phyloP scores from a whole-genome alignment of 2,113 vertebrate genomes.

The Centropus unirufus region DNA sequence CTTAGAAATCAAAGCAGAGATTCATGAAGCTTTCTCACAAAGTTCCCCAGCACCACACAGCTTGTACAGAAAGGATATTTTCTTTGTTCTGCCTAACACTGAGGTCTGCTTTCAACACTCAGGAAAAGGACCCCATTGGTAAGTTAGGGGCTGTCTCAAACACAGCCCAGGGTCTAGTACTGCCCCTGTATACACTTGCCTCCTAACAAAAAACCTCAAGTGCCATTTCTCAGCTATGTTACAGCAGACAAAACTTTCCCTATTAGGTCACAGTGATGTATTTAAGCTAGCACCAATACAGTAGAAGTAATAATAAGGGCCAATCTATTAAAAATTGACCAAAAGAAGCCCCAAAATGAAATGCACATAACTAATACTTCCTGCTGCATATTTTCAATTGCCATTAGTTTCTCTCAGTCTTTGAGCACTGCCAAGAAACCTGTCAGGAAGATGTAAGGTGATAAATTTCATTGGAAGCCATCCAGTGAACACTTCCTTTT shows the following conservation, averaged over 20 bases:
- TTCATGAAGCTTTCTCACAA: neutral
- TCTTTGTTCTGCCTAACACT: neutral
- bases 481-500: neutral
- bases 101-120: neutral
- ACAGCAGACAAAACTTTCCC: neutral
- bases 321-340: neutral
- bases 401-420: neutral
- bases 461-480: neutral
- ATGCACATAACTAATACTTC: neutral
- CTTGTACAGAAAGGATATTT: neutral
- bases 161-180: rapidly evolving
- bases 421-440: neutral
- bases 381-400: neutral
- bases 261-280: neutral
- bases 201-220: neutral
- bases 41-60: neutral
- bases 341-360: neutral
- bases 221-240: neutral
- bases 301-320: neutral
- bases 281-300: neutral
- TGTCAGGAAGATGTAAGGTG: neutral
- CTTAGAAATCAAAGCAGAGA: neutral
- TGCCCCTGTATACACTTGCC: neutral
- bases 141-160: neutral
- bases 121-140: neutral